Evolutionary conservation across 2,888 invertebrate species (phyloP).

Genomic region (Cerastis leucographa): DNA sequence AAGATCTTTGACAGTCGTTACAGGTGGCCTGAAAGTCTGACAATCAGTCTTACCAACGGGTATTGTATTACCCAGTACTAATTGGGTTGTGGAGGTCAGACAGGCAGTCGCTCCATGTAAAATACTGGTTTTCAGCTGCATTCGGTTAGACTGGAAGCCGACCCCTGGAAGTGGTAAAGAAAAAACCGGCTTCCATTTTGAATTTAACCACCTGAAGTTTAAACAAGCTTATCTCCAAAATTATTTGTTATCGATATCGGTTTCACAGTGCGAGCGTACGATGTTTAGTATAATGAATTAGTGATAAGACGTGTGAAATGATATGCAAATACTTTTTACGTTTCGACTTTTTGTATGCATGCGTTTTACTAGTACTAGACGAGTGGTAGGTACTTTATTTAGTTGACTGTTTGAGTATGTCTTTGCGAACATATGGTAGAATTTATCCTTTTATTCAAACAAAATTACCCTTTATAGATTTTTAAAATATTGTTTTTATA

Average conservation of each 20-base stretch:
- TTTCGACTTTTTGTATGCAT: conserved; percentile 48
- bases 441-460: neutral
- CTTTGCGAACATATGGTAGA: neutral
- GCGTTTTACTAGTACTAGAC: conserved; percentile 19
- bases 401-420: conserved; percentile 10
- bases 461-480: neutral
- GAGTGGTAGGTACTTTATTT: conserved; percentile 12
- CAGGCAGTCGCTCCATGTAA: no score
- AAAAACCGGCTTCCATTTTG: conserved; percentile 32
- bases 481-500: conserved; percentile 5
- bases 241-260: conserved; percentile 60
- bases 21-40: no score
- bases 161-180: no score
- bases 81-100: no score
- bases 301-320: conserved; percentile 45
- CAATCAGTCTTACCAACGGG: no score
- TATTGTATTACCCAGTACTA: no score
- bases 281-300: conserved; percentile 46
- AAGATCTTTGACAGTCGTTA: no score
- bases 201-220: conserved; percentile 20
- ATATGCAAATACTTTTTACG: conserved; percentile 38
- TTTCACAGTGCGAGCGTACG: conserved; percentile 45
- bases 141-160: no score
- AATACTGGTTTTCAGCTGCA: no score
- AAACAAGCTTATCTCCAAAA: conserved; percentile 40